Evolutionary conservation across 2,888 invertebrate genomes (phyloP).

Genomic region (Ormyrus labotus): DNA sequence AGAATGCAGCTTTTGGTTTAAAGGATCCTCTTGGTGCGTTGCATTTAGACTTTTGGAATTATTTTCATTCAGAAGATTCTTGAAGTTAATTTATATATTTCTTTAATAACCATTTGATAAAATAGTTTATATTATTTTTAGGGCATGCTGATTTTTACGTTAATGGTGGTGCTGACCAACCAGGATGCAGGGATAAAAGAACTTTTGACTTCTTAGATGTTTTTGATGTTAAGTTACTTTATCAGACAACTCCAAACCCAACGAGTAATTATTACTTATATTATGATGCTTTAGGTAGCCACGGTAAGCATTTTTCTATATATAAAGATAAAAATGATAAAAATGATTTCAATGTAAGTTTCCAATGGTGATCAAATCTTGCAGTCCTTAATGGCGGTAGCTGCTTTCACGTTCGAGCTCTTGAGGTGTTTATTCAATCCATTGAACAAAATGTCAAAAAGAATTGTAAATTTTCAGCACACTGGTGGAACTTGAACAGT

Average conservation of each 20-base stretch:
- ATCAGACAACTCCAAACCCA: too few relatives aligned
- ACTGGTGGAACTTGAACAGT: slow-evolving; percentile 17
- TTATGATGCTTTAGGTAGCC: background rate
- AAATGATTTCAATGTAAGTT: background rate
- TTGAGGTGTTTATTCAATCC: slow-evolving; percentile 5
- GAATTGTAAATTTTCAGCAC: slow-evolving; percentile 19
- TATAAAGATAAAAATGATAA: background rate
- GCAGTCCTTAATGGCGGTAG: background rate
- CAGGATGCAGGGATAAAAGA: slow-evolving; percentile 77
- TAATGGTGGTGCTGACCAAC: slow-evolving; percentile 83
- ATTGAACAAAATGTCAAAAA: background rate
- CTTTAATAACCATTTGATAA: too few relatives aligned
- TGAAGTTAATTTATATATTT: too few relatives aligned
- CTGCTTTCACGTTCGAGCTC: slow-evolving; percentile 13
- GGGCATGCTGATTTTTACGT: slow-evolving; percentile 82
- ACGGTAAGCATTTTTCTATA: background rate
- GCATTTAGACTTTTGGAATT: background rate
- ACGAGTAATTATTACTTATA: too few relatives aligned
- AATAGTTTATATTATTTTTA: background rate
- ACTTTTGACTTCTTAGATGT: too few relatives aligned
- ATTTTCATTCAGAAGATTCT: slow-evolving; percentile 64
- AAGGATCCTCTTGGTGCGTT: slow-evolving; percentile 78
- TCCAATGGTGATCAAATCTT: background rate
- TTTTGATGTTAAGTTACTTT: too few relatives aligned
- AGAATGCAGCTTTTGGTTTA: slow-evolving; percentile 79